These are phyloP conservation scores for Sepiola atlantica DNA, from an alignment of 2,888 invertebrate species.

Conservation along the genomic window DNA sequence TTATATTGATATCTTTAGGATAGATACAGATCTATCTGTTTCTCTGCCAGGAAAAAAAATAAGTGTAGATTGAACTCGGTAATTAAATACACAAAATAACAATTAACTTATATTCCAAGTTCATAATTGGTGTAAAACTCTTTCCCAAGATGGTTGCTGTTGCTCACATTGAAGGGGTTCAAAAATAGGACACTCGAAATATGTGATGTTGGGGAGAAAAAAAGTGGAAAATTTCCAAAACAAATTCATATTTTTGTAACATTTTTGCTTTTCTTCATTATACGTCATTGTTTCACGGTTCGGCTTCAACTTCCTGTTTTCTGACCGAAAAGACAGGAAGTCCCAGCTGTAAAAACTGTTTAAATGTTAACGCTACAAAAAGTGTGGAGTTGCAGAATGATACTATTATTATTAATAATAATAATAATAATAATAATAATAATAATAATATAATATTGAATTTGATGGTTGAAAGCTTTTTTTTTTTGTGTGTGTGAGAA, in stretches of 20 bases:
- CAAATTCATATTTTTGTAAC: conserved; percentile 18
- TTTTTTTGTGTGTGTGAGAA: not conserved
- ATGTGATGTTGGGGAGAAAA: not conserved
- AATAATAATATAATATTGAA: too few species aligned
- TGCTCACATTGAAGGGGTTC: not conserved
- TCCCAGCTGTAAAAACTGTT: conserved; percentile 11
- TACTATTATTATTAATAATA: too few species aligned
- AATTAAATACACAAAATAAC: too few species aligned
- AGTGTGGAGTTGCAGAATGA: not conserved
- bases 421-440: too few species aligned
- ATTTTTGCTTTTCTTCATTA: not conserved
- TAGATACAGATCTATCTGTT: too few species aligned
- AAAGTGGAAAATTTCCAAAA: not conserved
- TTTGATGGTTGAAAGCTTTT: not conserved
- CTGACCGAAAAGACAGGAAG: not conserved
- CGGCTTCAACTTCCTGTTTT: not conserved
- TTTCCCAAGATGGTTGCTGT: not conserved
- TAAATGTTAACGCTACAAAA: not conserved
- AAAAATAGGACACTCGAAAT: not conserved
- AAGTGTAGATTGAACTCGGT: too few species aligned
- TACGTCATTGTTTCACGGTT: not conserved
- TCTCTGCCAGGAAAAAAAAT: too few species aligned
- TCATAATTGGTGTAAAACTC: too few species aligned
- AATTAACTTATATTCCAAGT: too few species aligned
- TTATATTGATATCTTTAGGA: too few species aligned